Evolutionary conservation across 2,797 vertebrate genomes (phyloP), one percentile per base, ranked within the genome.

Genomic region (Sciaenops ocellatus): DNA sequence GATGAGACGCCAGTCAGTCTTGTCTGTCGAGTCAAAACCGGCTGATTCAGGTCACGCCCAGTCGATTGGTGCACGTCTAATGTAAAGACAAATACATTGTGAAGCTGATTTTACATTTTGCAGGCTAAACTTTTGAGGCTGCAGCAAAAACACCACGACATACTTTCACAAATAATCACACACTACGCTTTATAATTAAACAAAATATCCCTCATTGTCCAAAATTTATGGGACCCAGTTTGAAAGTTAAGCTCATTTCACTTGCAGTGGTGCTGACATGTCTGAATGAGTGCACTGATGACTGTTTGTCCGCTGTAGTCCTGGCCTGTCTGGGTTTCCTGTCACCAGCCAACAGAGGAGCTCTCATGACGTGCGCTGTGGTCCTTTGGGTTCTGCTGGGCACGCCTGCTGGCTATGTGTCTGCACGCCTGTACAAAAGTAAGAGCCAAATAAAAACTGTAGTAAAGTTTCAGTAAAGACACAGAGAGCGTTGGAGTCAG

Each of bases 251-350:
- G 8, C 34, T 38, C 34, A 38, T 75, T 59, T 10, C 3, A 61
- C 41, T 34, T 64, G 1, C 18, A 26, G 2, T 30, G 0, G 3
- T 75, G 13, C 30, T 69, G 6, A 28, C 48, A 17, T 74, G 22
- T 76, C 28, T 80, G 11, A 76, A 20, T 64, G 18, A 42, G 10
- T 56, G 50, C 15, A 67, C 59, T 81, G 20, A 70, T 82, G 38
- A 41, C 22, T 64, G 18, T 70, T 56, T 85, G 34, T 85, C 72
- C 38, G 0, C 66, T 76, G 2, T 66, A 99, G 98, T 99, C 93
- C 96, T 99, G 89, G 98, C 98, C 82, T 99, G 98, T 90, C 92
- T 99, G 73, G 98, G 98, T 69, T 99, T 99, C 96, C 94, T 99
- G 93, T 99, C 98, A 52, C 98, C 98, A 18, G 97, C 96, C 73